Evolutionary conservation across 2,797 vertebrate species (phyloP).

Genomic region (Takifugu rubripes): DNA sequence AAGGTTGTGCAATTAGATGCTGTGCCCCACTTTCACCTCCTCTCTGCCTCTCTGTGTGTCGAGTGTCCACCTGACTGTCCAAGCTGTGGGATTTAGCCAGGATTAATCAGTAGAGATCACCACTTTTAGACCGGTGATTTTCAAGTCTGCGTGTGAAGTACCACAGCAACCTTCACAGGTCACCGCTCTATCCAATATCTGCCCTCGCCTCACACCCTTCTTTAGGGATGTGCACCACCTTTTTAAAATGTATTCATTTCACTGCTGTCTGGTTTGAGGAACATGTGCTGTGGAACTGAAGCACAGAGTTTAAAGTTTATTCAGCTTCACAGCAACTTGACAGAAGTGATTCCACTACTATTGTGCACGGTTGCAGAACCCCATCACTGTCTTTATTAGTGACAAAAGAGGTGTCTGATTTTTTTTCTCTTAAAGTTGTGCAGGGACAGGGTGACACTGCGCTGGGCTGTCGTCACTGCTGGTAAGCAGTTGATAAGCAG

Average conservation of each 20-base stretch:
- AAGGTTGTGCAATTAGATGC: slow-evolving; percentile 15
- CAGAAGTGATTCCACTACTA: no score
- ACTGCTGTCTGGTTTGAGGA: no score
- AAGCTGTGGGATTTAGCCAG: slow-evolving; percentile 54
- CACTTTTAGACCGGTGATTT: slow-evolving; percentile 60
- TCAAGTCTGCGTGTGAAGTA: slow-evolving; percentile 52
- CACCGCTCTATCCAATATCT: slow-evolving; percentile 12
- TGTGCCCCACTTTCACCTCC: background rate
- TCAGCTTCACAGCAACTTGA: no score
- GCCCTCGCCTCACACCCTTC: background rate
- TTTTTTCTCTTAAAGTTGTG: background rate
- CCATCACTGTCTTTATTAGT: background rate
- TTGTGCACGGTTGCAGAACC: no score
- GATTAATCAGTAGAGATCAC: slow-evolving; percentile 64
- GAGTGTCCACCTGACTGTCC: slow-evolving; percentile 35
- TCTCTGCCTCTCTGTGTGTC: background rate
- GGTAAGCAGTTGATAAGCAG: slow-evolving; percentile 73
- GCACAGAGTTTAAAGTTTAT: background rate
- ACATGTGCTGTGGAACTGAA: background rate
- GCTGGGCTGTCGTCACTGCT: slow-evolving; percentile 61
- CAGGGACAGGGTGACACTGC: slow-evolving; percentile 16
- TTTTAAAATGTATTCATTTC: background rate
- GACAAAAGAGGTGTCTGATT: slow-evolving; percentile 1
- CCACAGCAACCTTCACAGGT: slow-evolving; percentile 42
- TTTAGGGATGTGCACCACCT: background rate